phyloP scores from a whole-genome alignment of 2,797 vertebrate genomes.

The Anableps anableps region DNA sequence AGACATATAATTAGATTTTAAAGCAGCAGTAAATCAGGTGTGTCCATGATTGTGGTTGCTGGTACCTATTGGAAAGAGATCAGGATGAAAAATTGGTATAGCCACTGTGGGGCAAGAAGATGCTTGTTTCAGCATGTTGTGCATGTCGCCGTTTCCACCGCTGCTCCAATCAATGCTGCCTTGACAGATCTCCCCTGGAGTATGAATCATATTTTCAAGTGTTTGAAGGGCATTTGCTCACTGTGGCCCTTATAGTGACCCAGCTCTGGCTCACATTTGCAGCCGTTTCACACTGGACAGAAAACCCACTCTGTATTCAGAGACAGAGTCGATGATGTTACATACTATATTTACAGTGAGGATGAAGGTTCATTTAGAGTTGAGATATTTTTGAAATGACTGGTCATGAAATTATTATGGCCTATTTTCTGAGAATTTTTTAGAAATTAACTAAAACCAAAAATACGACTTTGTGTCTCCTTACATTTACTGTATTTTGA shows the following conservation, averaged over 20 bases:
- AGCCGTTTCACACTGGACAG: slow-evolving; percentile 44
- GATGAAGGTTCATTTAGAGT: slow-evolving; percentile 6
- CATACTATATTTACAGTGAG: slow-evolving; percentile 3
- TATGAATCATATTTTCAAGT: slow-evolving; percentile 69
- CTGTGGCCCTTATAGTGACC: slow-evolving; percentile 47
- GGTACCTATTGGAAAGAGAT: slow-evolving; percentile 75
- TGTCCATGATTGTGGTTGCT: slow-evolving; percentile 53
- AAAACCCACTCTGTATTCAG: slow-evolving; percentile 54
- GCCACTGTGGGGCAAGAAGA: slow-evolving; percentile 64
- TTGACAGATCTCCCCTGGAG: slow-evolving; percentile 72
- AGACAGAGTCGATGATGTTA: slow-evolving; percentile 19
- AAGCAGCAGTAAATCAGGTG: slow-evolving; percentile 72
- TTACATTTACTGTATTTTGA: slow-evolving; percentile 50
- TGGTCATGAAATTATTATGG: not conserved
- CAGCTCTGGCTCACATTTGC: slow-evolving; percentile 40
- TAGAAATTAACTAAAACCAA: slow-evolving; percentile 9
- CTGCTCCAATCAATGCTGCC: slow-evolving; percentile 71
- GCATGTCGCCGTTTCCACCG: slow-evolving; percentile 67
- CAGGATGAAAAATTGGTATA: slow-evolving; percentile 77
- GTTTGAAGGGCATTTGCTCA: slow-evolving; percentile 68
- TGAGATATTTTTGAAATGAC: slow-evolving; percentile 20
- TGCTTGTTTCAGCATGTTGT: slow-evolving; percentile 83
- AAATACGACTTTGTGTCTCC: slow-evolving; percentile 26
- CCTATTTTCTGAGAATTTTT: not conserved
- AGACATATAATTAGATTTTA: slow-evolving; percentile 71